Conservation (phyloP, 1,140 invertebrate species). For the Heliconius himera region DNA sequence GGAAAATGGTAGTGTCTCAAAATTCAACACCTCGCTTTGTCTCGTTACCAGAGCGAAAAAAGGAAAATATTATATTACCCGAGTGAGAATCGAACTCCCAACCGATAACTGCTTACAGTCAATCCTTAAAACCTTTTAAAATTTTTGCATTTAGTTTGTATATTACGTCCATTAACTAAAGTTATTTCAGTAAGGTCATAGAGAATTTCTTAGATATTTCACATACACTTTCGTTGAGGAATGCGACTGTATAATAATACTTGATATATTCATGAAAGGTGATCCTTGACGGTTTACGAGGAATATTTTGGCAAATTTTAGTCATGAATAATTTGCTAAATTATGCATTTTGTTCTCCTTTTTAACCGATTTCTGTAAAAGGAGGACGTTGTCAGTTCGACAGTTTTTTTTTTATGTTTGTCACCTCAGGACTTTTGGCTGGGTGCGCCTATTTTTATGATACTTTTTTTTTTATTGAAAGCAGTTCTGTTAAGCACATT, state of each 20-base stretch:
- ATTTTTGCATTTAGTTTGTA: constrained; percentile 15
- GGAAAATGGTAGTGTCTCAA: no score
- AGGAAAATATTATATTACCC: no score
- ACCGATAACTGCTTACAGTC: no score
- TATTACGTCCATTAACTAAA: constrained; percentile 27
- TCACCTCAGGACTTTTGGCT: no score
- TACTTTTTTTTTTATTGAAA: no score
- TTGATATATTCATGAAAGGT: constrained; percentile 24
- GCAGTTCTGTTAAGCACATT: not conserved
- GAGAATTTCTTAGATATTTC: constrained; percentile 27
- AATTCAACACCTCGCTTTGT: no score
- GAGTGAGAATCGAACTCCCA: no score
- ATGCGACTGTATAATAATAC: constrained; percentile 17
- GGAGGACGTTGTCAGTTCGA: no score
- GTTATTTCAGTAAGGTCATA: constrained; percentile 31
- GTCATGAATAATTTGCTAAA: not conserved
- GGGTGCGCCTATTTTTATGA: no score
- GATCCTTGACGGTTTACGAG: constrained; percentile 23
- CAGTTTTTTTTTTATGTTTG: no score
- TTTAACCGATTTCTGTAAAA: no score
- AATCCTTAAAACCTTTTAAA: not conserved
- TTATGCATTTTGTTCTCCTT: not conserved
- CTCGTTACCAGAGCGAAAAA: no score
- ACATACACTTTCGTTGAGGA: constrained; percentile 26
- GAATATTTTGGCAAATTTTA: not conserved